Evolutionary conservation across 2,888 invertebrate species (phyloP).

Genomic region (Patella pellucida): DNA sequence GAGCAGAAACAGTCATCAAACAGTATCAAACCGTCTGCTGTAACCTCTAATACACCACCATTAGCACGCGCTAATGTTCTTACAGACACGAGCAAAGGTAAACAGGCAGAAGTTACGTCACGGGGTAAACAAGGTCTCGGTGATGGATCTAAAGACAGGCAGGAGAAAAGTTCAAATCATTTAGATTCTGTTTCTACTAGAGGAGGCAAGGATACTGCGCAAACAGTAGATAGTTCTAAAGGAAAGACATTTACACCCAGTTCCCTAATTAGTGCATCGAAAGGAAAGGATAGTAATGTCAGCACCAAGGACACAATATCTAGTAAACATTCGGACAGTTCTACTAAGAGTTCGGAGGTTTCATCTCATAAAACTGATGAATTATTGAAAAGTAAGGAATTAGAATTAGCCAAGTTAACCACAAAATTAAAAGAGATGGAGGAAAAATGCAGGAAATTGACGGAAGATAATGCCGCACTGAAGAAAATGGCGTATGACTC

Average conservation of each 20-base stretch:
- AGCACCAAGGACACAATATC: constrained; percentile 15
- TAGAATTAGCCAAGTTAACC: constrained; percentile 32
- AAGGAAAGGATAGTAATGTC: constrained; percentile 16
- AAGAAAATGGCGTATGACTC: constrained; percentile 11
- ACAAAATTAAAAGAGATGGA: constrained; percentile 78
- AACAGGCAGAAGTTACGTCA: constrained; percentile 2
- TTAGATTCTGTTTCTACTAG: background rate
- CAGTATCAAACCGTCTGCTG: background rate
- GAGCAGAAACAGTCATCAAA: background rate
- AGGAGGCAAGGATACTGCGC: background rate
- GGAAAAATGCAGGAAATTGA: constrained; percentile 77
- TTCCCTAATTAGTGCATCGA: background rate
- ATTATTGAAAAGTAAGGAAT: constrained; percentile 26
- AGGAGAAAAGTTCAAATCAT: background rate
- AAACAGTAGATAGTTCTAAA: background rate
- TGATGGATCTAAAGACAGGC: background rate
- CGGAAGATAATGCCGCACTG: constrained; percentile 75
- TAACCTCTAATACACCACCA: background rate
- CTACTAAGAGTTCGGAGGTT: constrained; percentile 14
- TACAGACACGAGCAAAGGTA: background rate
- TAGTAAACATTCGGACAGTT: constrained; percentile 4
- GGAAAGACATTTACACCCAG: background rate
- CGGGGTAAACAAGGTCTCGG: background rate
- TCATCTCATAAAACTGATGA: constrained; percentile 15
- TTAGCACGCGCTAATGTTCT: background rate